These are phyloP conservation scores for Hippocampus abdominalis DNA, from an alignment of 2,113 vertebrate genomes.

Conservation along the genomic window DNA sequence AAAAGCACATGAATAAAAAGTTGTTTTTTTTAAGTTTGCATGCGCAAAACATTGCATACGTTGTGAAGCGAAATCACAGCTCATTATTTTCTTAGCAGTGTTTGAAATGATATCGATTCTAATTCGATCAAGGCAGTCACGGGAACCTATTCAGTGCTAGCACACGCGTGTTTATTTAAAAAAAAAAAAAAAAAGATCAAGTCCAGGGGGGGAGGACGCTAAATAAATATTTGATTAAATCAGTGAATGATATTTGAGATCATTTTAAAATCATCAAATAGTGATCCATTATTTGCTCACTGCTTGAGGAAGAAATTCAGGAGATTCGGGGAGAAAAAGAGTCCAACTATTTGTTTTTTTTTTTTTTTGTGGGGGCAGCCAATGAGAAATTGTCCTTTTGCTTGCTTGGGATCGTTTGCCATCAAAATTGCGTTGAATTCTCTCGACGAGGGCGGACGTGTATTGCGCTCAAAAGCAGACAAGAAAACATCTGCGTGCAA, in stretches of 20 bases:
- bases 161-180: not conserved
- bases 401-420: not conserved
- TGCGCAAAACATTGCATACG: no score
- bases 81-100: not conserved
- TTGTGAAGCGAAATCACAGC: conserved; percentile 19
- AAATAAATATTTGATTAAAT: conserved; percentile 1
- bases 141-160: not conserved
- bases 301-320: not conserved
- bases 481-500: conserved; percentile 67
- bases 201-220: not conserved
- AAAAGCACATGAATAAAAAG: no score
- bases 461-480: conserved; percentile 47
- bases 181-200: not conserved
- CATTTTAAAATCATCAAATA: not conserved
- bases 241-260: not conserved
- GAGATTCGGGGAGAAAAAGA: not conserved
- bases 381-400: not conserved
- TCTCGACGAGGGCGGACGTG: not conserved
- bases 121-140: not conserved
- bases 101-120: not conserved
- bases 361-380: not conserved
- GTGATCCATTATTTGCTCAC: not conserved
- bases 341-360: not conserved
- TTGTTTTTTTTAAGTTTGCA: not conserved
- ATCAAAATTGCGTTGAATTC: not conserved